Base-by-base conservation (phyloP, 2,888 invertebrate genomes). In the Shargacucullia verbasci region DNA sequence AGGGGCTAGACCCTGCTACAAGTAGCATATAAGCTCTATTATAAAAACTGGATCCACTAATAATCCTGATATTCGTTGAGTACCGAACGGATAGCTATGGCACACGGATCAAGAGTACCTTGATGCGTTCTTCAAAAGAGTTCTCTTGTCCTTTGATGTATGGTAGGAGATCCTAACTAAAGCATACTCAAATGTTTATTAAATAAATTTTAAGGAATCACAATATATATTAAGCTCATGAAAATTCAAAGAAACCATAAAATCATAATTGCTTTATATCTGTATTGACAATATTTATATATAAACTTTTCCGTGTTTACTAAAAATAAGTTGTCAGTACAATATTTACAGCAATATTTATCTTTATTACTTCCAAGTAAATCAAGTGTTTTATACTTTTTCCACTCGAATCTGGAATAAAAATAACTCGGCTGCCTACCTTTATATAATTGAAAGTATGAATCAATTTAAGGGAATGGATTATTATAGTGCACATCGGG, bases 261-360 rank as follows among this genome's bases (percentile, higher is more conserved):
- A 2, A 31, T 37, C 12, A 43, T 12, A 3, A 14, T 7, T 5
- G 15, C 5, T 33, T 12, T 12, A 1, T 40, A 27, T 37, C 8
- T 25, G 20, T 33, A 25, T 40, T 44, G 12, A 11, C 29, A 33
- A 12, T n/a, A 13, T 20, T 20, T 20, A 20, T 20, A 20, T 2
- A n/a, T 11, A 29, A 41, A 33, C 0, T 20, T 54, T 64, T 64
- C 41, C 35, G 52, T 65, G 11, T 50, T 43, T 48, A 50, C 40
- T 39, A 52, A 35, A 60, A 60, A 59, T 45, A 40, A n/a, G 13
- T 50, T 40, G 20, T 37, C 38, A 44, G n/a, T n/a, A n/a, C n/a
- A n/a, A n/a, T 37, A 55, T 59, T 46, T 61, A 54, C 52, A 67
- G 33, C 35, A 33, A 49, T 31, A 25, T 55, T 68, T 59, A 39